Evolutionary conservation across 2,888 invertebrate genomes (phyloP), one percentile per base, ranked within the genome.

Genomic region (Nephrotoma appendiculata): DNA sequence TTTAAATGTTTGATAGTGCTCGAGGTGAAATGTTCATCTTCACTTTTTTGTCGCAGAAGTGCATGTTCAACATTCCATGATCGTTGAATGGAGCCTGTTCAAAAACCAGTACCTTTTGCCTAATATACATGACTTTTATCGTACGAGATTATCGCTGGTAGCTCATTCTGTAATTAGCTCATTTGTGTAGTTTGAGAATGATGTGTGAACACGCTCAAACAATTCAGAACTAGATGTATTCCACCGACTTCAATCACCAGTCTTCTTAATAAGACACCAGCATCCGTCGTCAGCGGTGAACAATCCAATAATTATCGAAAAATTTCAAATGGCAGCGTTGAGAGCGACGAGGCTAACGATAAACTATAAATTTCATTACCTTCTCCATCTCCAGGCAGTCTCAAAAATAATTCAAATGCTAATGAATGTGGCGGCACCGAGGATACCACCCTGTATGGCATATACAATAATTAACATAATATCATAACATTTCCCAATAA

Each of bases 51-150:
- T 11, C 97, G 93, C 88, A 97, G 92, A 86, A 98, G 92, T n/a
- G 98, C 98, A 90, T 98, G 97, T 90, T 98, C 98, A 52, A 98
- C 97, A 92, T 98, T 98, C 98, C 98, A 99, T 85, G 97, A 97
- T 91, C 98, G 98, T 88, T 97, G 96, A 11, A 98, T 98, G 41
- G 97, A 97, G 41, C 98, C 98, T 0, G 98, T 98, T 86, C 98
- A 98, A 92, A 98, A 98, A 1, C 98, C 98, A 2, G 98, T 98
- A 83, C 98, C 98, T 91, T 98, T 98, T 0, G 98, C 98, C 98
- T 98, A 98, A 92, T 98, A 97, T 88, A 96, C 92, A 89, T 96
- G 96, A 52, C 94, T 94, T 90, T 95, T 95, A 88, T 96, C 95
- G 89, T 96, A 94, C 42, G 93, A 92, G 88, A 93, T 93, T 87